Evolutionary conservation across 1,140 invertebrate species (phyloP), one percentile per base, ranked within the genome.

Genomic region (Drosophila mauritiana): DNA sequence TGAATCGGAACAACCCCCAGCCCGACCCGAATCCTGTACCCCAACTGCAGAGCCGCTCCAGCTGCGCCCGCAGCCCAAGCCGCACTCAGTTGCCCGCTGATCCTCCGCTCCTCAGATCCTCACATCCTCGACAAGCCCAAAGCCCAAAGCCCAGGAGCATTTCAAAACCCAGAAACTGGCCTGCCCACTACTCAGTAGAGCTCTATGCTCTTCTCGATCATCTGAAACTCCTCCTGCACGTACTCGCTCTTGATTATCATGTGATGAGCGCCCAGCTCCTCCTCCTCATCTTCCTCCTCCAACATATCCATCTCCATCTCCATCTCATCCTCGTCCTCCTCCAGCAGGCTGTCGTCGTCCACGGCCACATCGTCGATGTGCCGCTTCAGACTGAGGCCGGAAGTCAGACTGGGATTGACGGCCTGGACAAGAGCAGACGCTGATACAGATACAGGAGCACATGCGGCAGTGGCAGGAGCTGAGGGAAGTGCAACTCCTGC

Each of bases 121-220:
- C 12, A 22, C 4, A 10, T 8, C 4, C 11, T 12, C 8, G 27
- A 10, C 2, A 36, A 36, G 31, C 31, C 20, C 43, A 51, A 36
- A 36, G 31, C 31, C 20, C 43, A 51, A 63, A 63, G 36, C 51
- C 42, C 36, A 34, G 45, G 46, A 75, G 73, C 73, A 78, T 73
- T 73, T 51, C 56, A 65, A 17, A 43, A 70, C 54, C 17, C 17
- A 55, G 15, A 45, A 31, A 6, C 36, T 31, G 22, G 12, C 15
- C 36, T 48, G 22, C 12, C 37, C 12, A 4, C 1, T 8, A 2
- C 13, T 78, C 43, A 90, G 59, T 90, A 90, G 64, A 90, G 27
- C 48, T 90, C 88, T 20, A 90, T 90, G 36, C 72, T 65, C 46
- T 91, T 81, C 27, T 90, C 86, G 15, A 90, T 90, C 34, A 90